A percentile compares a stretch with the other conserved stretches of the same genome.
These are phyloP conservation scores for Lepus townsendii DNA, from an alignment of 2,797 vertebrate species.

Conservation along the genomic window DNA sequence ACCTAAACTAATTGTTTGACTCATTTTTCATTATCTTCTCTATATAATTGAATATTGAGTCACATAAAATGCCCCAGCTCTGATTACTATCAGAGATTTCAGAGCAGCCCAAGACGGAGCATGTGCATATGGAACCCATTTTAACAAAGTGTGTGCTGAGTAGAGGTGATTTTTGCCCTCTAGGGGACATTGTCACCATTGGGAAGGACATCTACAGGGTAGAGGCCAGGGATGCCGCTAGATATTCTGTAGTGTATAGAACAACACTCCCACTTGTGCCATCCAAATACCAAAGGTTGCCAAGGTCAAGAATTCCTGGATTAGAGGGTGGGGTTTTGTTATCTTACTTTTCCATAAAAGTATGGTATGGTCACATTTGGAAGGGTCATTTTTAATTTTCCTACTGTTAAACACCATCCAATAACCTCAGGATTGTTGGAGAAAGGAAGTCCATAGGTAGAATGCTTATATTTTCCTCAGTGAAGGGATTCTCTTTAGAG, in stretches of 20 bases:
- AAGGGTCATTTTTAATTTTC: background rate
- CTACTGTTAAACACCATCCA: background rate
- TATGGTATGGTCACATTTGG: background rate
- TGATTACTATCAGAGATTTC: background rate
- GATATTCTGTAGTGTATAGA: too few species aligned
- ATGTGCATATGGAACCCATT: background rate
- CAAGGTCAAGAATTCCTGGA: background rate
- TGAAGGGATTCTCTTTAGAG: background rate
- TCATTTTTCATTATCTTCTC: background rate
- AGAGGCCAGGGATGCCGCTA: too few species aligned
- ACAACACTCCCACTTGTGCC: background rate
- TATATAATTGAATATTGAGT: background rate
- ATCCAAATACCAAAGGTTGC: background rate
- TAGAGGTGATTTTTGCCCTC: background rate
- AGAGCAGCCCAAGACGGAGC: background rate
- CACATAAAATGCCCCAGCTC: background rate
- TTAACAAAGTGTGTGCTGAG: background rate
- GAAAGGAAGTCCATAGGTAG: background rate
- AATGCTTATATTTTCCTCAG: background rate
- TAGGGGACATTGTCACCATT: background rate
- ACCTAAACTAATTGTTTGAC: background rate
- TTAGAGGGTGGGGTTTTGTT: background rate
- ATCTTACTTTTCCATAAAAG: background rate
- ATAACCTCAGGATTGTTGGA: background rate
- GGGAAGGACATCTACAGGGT: background rate